phyloP scores from a whole-genome alignment of 1,140 invertebrate species.

The Cherax destructor region DNA sequence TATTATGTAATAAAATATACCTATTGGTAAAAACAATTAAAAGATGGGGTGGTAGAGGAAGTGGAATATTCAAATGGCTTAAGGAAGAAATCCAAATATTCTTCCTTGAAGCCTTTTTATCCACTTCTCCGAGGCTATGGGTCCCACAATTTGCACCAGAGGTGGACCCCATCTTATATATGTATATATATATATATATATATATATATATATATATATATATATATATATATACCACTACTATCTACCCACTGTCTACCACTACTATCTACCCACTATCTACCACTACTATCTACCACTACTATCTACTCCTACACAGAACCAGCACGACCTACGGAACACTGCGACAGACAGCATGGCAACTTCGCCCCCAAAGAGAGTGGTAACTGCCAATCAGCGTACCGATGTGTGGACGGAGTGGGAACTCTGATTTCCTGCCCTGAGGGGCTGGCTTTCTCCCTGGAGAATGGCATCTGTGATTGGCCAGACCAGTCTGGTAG shows the following conservation, averaged over 20 bases:
- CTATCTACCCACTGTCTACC: neutral
- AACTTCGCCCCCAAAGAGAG: slow-evolving; percentile 91
- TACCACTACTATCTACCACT: slow-evolving; percentile 37
- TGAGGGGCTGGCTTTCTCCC: slow-evolving; percentile 90
- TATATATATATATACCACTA: no score
- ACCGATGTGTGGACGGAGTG: slow-evolving; percentile 91
- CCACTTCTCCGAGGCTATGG: no score
- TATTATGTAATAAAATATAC: no score
- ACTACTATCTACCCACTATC: slow-evolving; percentile 49
- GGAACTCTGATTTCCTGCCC: slow-evolving; percentile 88
- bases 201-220: no score
- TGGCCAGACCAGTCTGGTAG: slow-evolving; percentile 45
- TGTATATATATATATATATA: no score
- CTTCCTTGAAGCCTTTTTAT: no score
- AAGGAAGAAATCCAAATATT: no score
- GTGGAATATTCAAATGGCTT: no score
- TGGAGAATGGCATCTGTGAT: slow-evolving; percentile 87
- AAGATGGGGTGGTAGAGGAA: no score
- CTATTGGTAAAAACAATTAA: no score
- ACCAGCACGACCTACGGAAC: slow-evolving; percentile 43
- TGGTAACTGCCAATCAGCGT: slow-evolving; percentile 91
- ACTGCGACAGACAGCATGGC: slow-evolving; percentile 81
- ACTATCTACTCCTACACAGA: slow-evolving; percentile 55
- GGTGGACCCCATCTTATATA: no score
- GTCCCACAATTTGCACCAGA: no score